These are phyloP conservation scores for Lasius platythorax DNA, from an alignment of 2,888 invertebrate species.

Conservation along the genomic window DNA sequence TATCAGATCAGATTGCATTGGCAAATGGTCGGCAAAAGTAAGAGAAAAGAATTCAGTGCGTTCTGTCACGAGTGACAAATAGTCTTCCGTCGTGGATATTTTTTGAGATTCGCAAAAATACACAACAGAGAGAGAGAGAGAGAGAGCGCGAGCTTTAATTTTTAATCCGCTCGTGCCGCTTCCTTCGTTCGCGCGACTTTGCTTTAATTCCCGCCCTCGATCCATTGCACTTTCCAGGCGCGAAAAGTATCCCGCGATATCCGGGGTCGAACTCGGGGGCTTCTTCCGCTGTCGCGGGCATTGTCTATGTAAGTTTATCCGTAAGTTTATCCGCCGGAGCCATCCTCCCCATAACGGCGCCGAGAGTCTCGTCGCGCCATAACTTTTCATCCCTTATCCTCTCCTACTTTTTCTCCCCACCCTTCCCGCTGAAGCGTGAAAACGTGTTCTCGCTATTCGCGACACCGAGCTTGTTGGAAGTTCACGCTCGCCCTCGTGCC, in stretches of 20 bases:
- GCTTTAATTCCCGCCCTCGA: conserved; percentile 33
- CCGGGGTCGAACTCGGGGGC: background rate
- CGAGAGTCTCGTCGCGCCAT: conserved; percentile 65
- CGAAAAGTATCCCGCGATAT: conserved; percentile 4
- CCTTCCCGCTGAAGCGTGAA: background rate
- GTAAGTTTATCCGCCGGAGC: conserved; percentile 67
- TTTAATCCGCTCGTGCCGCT: background rate
- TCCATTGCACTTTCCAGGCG: conserved; percentile 8
- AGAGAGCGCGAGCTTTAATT: background rate
- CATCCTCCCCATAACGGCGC: conserved; percentile 59
- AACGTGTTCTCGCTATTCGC: background rate
- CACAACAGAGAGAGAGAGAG: background rate
- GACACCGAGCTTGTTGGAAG: background rate
- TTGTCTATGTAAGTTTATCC: conserved; percentile 56
- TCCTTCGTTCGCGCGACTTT: background rate
- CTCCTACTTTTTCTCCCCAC: conserved; percentile 7
- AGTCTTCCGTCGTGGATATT: background rate
- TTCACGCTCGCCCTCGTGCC: background rate
- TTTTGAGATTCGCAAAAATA: background rate
- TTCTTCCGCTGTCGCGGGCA: background rate
- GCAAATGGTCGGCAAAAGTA: background rate
- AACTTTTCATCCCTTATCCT: conserved; percentile 72
- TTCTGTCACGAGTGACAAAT: background rate
- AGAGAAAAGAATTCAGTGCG: conserved; percentile 22
- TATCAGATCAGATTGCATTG: background rate